Conservation (phyloP, 2,888 invertebrate species). For the Eupithecia tripunctaria region DNA sequence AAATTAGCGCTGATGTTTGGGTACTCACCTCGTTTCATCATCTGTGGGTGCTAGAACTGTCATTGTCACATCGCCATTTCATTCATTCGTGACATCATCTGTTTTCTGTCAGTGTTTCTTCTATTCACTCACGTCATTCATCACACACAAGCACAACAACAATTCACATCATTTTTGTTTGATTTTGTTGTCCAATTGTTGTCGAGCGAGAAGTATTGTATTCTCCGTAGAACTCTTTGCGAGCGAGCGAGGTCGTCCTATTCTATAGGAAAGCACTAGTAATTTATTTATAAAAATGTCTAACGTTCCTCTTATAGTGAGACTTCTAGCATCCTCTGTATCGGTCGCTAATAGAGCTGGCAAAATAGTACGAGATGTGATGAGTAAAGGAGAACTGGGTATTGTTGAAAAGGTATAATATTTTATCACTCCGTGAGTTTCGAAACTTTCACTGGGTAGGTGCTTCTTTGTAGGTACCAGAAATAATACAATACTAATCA, state of each 20-base stretch:
- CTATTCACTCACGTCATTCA: no score
- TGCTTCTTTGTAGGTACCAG: not conserved
- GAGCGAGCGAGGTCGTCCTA: not conserved
- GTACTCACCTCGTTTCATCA: no score
- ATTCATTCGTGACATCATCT: no score
- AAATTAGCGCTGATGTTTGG: no score
- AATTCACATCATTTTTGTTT: no score
- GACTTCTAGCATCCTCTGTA: slow-evolving; percentile 91
- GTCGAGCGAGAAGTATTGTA: not conserved
- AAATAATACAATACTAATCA: not conserved
- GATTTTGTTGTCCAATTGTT: no score
- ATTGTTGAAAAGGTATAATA: slow-evolving; percentile 94
- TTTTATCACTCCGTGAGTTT: not conserved
- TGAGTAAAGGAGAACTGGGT: slow-evolving; percentile 94
- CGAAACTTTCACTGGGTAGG: slow-evolving; percentile 10
- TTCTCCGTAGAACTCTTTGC: no score
- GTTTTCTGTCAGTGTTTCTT: no score
- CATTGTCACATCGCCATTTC: no score
- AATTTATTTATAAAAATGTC: slow-evolving; percentile 51
- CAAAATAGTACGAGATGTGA: slow-evolving; percentile 94
- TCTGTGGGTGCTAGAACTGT: no score
- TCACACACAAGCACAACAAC: no score
- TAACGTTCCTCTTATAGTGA: slow-evolving; percentile 86
- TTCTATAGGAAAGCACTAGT: not conserved
- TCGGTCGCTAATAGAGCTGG: slow-evolving; percentile 93